Evolutionary conservation across 2,797 vertebrate genomes (phyloP).

Genomic region (Euthynnus affinis): DNA sequence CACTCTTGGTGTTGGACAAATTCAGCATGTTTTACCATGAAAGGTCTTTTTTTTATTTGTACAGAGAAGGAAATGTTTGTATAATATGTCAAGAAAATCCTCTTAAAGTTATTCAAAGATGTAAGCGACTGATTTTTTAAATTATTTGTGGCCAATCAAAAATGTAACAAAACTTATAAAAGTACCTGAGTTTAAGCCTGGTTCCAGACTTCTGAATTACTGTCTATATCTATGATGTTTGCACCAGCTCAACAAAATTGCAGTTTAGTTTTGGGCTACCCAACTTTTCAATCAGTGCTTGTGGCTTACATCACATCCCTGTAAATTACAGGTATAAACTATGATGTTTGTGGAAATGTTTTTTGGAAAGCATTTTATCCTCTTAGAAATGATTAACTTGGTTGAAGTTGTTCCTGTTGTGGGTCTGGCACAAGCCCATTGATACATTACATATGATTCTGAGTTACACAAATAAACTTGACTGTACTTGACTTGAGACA

Average conservation of each 20-base stretch:
- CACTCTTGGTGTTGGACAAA: not conserved
- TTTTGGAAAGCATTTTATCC: too few relatives aligned
- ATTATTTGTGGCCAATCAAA: not conserved
- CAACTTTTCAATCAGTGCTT: not conserved
- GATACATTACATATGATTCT: not conserved
- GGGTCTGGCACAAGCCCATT: not conserved
- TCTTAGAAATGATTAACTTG: not conserved
- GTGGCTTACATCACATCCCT: not conserved
- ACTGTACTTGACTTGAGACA: conserved; percentile 19
- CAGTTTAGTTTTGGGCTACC: not conserved
- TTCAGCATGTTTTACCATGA: not conserved
- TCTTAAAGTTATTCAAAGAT: not conserved
- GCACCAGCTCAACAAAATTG: not conserved
- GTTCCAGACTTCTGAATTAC: not conserved
- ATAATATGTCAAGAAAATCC: not conserved
- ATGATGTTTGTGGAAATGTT: not conserved
- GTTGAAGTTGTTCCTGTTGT: fast-evolving
- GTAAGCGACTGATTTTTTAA: not conserved
- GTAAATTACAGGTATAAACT: not conserved
- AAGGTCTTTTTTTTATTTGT: not conserved
- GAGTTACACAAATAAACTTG: conserved; percentile 12
- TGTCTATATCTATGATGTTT: not conserved
- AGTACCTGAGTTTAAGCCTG: not conserved
- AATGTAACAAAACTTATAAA: too few relatives aligned
- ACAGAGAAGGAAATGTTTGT: not conserved